Base-by-base conservation (phyloP, 2,113 vertebrate species). In the Chrysemys picta region DNA sequence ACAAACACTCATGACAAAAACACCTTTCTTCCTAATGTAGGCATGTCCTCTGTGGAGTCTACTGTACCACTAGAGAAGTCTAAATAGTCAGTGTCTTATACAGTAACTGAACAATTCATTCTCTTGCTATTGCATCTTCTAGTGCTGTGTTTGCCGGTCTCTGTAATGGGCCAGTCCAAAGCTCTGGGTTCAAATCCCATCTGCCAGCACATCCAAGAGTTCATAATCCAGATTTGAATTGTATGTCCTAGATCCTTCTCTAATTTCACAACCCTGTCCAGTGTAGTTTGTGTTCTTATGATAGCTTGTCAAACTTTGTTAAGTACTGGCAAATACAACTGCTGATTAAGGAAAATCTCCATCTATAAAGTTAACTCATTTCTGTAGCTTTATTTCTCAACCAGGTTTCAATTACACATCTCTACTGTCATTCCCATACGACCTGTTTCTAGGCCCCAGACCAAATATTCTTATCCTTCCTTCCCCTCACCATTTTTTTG, bases 41-140 rank as follows among this genome's bases (percentile, higher is more conserved):
- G 31, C 1, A 31, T 1, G 0, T 62, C 4, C 13, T 0, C 0
- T 1, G 1, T 29, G 38, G 16, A 84, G 4, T 69, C 3, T 27
- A 49, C 13, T 62, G 59, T 62, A 62, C 19, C 45, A 31, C 17
- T 38, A 80, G 29, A 57, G 90, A 93, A 3, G 3, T 31, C 56
- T 57, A 57, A 62, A 12, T 62, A 62, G 21, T 38, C 19, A 38
- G 69, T 72, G 69, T 38, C 69, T 42, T 72, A n/a, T 22, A 42
- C 8, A 72, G n/a, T 7, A 42, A 72, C 17, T 22, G 69, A 72
- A 42, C 17, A 42, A 72, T n/a, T 72, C 38, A 5, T 42, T 72
- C 19, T 10, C 38, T 42, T 72, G 69, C 8, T 38, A 22, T 10
- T 42, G n/a, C 21, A 72, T 38, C n/a, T 9, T 72, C n/a, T 72